Conservation (phyloP, 2,797 vertebrate genomes). For the Sternarchorhynchus goeldii region DNA sequence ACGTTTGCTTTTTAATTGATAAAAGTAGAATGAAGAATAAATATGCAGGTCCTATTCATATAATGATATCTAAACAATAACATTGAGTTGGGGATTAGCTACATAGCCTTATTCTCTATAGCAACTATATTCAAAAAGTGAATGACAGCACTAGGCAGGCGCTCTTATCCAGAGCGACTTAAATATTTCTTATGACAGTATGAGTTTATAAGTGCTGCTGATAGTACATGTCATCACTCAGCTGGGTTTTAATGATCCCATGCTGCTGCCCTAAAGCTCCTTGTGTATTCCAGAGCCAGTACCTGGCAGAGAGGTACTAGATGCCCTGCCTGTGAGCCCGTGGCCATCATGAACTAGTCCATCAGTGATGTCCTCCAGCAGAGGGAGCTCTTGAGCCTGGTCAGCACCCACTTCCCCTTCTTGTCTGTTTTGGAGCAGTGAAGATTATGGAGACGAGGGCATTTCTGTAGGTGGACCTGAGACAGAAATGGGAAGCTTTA, state of each 20-base stretch:
- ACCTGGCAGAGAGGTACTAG: constrained; percentile 53
- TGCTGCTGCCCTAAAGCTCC: constrained; percentile 62
- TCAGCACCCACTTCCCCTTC: constrained; percentile 73
- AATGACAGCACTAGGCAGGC: too few relatives aligned
- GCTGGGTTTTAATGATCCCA: constrained; percentile 63
- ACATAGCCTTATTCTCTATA: too few relatives aligned
- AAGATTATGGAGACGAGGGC: constrained; percentile 37
- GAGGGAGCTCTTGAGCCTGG: constrained; percentile 63
- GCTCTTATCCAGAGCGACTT: too few relatives aligned
- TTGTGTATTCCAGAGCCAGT: constrained; percentile 72
- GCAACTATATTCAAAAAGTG: too few relatives aligned
- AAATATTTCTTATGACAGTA: too few relatives aligned
- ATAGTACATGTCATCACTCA: constrained; percentile 43
- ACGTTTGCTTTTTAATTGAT: too few relatives aligned
- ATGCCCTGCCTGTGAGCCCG: constrained; percentile 66
- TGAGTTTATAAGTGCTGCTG: too few relatives aligned
- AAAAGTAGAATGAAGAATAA: too few relatives aligned
- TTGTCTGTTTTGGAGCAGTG: constrained; percentile 64
- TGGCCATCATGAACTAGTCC: constrained; percentile 65
- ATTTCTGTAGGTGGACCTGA: neutral
- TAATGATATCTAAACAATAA: too few relatives aligned
- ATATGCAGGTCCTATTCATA: too few relatives aligned
- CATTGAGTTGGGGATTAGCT: too few relatives aligned
- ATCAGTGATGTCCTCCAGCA: constrained; percentile 76
- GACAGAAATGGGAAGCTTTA: neutral